Base-by-base conservation (phyloP, 2,888 invertebrate species). In the Melanostoma scalare region DNA sequence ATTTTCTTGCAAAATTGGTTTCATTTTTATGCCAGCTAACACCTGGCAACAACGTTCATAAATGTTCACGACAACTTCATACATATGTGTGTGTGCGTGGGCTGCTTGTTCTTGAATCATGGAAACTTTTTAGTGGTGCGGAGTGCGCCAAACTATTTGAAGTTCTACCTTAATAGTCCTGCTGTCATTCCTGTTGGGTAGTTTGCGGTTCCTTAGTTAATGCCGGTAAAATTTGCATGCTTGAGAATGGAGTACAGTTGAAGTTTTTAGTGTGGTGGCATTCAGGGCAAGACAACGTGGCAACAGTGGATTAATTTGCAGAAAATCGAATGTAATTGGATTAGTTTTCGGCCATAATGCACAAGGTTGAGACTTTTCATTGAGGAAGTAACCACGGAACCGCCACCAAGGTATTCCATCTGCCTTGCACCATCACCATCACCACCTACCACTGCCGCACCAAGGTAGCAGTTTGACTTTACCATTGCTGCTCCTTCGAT, bases 281-380 rank as follows among this genome's bases (percentile, higher is more conserved):
- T 55, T 30, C 58, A 60, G 50, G 36, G 31, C n/a, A 46, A 60
- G 20, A 50, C 71, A 63, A 52, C 52, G 60, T 78, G 73, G 78
- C 65, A 74, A 65, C 55, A 67, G 79, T 84, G 84, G 84, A 79
- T 84, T 84, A 84, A 84, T 84, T 84, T 63, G 50, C 48, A 75
- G 74, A 78, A 75, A 84, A 84, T 84, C 84, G 84, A 84, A 84
- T 84, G 79, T 84, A 84, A 84, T 84, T 84, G 84, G 84, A 84
- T 84, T 84, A 84, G 79, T 78, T 78, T 78, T 71, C 40, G 74
- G 74, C 75, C 79, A 79, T 74, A 84, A 84, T 71, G 69, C 71
- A 20, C 20, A 65, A 42, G 78, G 78, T 78, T 78, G 73, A 50
- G 67, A 61, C 76, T 69, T 76, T 81, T 67, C 81, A 72, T 76